Evolutionary conservation across 1,140 invertebrate genomes (phyloP).

Genomic region (Drosophila varians): DNA sequence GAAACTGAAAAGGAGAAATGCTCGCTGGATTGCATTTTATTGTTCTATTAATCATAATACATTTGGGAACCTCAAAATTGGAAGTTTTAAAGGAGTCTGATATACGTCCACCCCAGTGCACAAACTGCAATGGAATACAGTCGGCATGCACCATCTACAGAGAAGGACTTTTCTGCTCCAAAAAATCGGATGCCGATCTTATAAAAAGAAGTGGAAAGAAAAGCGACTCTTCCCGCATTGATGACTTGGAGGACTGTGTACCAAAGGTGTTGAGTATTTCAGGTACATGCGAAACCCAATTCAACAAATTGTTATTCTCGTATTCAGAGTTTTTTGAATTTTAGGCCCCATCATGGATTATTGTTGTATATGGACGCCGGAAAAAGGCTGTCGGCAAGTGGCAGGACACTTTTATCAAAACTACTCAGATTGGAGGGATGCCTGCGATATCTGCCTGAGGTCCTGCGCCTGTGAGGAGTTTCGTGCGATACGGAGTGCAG

Average conservation of each 20-base stretch:
- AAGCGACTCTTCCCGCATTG: too few relatives aligned
- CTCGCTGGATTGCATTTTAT: not conserved
- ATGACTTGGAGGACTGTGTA: not conserved
- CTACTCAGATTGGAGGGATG: not conserved
- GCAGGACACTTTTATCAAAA: not conserved
- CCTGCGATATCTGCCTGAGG: slow-evolving; percentile 2
- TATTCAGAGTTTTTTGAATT: not conserved
- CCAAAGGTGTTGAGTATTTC: not conserved
- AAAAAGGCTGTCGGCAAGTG: slow-evolving; percentile 6
- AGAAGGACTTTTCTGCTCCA: not conserved
- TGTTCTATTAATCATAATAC: not conserved
- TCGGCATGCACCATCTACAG: not conserved
- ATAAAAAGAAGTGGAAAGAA: not conserved
- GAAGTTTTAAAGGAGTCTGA: not conserved
- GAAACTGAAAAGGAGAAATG: not conserved
- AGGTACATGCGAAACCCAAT: not conserved
- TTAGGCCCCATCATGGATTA: not conserved
- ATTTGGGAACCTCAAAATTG: not conserved
- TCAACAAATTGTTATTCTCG: too few relatives aligned
- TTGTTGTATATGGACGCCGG: slow-evolving; percentile 1
- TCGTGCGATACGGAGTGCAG: not conserved
- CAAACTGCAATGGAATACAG: not conserved
- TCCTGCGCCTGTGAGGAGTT: not conserved
- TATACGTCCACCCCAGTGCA: not conserved
- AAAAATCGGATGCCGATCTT: not conserved